phyloP scores from a whole-genome alignment of 2,888 invertebrate species.

The Dastarcus helophoroides region DNA sequence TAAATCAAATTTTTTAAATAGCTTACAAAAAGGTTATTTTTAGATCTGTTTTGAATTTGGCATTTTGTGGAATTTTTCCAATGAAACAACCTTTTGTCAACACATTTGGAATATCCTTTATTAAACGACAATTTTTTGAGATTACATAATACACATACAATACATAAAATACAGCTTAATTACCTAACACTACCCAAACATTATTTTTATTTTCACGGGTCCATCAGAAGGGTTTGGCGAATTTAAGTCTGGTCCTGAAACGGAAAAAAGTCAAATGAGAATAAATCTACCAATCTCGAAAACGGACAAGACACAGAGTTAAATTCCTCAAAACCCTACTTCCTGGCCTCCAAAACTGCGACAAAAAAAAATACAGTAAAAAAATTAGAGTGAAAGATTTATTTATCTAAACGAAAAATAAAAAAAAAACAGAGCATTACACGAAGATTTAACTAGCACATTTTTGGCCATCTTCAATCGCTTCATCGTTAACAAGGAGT shows the following conservation, averaged over 20 bases:
- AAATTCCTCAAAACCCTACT: conserved; percentile 22
- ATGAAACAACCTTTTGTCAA: too few species aligned
- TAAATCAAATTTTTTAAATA: too few species aligned
- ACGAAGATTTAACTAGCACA: too few species aligned
- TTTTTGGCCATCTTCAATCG: conserved; percentile 6
- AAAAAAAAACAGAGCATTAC: too few species aligned
- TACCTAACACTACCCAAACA: conserved; percentile 12
- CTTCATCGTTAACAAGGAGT: conserved; percentile 9
- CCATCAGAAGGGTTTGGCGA: conserved; percentile 30
- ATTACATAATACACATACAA: too few species aligned
- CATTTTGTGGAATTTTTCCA: too few species aligned
- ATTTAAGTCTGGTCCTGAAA: conserved; percentile 34
- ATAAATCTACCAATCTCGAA: background rate
- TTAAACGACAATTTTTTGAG: too few species aligned
- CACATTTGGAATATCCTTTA: too few species aligned
- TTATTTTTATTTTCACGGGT: conserved; percentile 24
- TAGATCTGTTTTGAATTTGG: too few species aligned
- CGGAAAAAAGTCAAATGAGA: conserved; percentile 17
- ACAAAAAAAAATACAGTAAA: conserved; percentile 5
- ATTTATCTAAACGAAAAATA: too few species aligned
- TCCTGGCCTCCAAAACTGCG: conserved; percentile 1
- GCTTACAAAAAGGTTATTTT: too few species aligned
- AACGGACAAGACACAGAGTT: conserved; percentile 15
- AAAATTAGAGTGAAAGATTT: too few species aligned
- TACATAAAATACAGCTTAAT: background rate